These are phyloP conservation scores for Epizoanthus ramosus DNA, from an alignment of 92 coral and sea anemone genomes.

Conservation along the genomic window DNA sequence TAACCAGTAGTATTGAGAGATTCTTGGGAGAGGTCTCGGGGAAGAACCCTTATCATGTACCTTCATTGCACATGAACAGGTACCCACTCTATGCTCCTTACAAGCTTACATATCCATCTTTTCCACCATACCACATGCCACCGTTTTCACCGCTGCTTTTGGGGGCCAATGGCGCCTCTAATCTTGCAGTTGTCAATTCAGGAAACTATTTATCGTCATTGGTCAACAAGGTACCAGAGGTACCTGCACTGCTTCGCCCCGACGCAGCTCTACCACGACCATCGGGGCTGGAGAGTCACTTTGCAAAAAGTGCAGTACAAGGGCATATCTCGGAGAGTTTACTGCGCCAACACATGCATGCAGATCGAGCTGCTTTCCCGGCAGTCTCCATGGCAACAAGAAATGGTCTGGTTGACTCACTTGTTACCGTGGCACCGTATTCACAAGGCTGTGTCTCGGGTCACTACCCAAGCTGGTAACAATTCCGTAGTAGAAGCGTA, in stretches of 20 bases:
- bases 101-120: slow-evolving; percentile 78
- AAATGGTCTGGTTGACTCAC: slow-evolving; percentile 83
- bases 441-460: slow-evolving; percentile 88
- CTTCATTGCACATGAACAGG: slow-evolving; percentile 36
- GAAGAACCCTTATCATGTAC: slow-evolving; percentile 48
- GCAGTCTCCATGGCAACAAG: slow-evolving; percentile 74
- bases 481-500: background rate
- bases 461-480: slow-evolving; percentile 90
- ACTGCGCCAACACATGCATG: slow-evolving; percentile 22
- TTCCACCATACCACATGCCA: slow-evolving; percentile 80
- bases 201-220: slow-evolving; percentile 70
- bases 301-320: slow-evolving; percentile 28
- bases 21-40: slow-evolving; percentile 45
- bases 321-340: slow-evolving; percentile 24
- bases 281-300: slow-evolving; percentile 14
- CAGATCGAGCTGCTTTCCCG: slow-evolving; percentile 61
- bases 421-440: slow-evolving; percentile 94
- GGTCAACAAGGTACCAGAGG: slow-evolving; percentile 34
- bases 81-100: slow-evolving; percentile 70
- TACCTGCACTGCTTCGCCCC: slow-evolving; percentile 14
- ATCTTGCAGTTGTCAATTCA: slow-evolving; percentile 85
- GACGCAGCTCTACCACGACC: slow-evolving; percentile 12
- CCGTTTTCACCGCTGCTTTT: slow-evolving; percentile 79
- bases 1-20: slow-evolving; percentile 54
- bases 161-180: slow-evolving; percentile 73